Conservation (phyloP, 2,888 invertebrate species). For the Tromatobia lineatoria region DNA sequence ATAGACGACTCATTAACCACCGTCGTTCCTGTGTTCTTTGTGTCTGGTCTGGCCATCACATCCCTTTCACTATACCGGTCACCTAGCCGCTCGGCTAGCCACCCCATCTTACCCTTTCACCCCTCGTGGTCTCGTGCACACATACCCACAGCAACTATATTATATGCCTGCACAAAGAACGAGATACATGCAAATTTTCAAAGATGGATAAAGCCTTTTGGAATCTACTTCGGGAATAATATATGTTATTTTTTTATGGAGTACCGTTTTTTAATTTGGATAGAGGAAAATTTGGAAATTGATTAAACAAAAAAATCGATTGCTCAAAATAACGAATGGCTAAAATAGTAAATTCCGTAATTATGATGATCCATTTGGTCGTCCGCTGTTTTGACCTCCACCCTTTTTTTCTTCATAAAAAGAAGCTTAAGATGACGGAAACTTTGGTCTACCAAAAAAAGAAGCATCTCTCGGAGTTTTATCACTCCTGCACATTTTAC, state of each 20-base stretch:
- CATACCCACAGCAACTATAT: slow-evolving; percentile 36
- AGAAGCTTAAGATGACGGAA: neutral
- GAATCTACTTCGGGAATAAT: too few relatives aligned
- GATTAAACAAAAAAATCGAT: too few relatives aligned
- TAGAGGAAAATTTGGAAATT: too few relatives aligned
- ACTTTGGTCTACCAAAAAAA: neutral
- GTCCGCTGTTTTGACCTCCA: too few relatives aligned
- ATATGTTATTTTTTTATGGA: too few relatives aligned
- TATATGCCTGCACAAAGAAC: slow-evolving; percentile 40
- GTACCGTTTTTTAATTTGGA: too few relatives aligned
- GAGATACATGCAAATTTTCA: slow-evolving; percentile 13
- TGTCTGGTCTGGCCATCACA: slow-evolving; percentile 64
- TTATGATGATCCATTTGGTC: too few relatives aligned
- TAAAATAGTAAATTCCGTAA: too few relatives aligned
- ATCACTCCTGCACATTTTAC: slow-evolving; percentile 1
- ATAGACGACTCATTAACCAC: slow-evolving; percentile 80
- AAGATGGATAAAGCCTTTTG: neutral
- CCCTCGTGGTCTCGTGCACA: slow-evolving; percentile 42
- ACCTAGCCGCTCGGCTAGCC: slow-evolving; percentile 45
- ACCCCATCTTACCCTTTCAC: slow-evolving; percentile 50
- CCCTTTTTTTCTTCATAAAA: too few relatives aligned
- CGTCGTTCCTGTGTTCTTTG: slow-evolving; percentile 75
- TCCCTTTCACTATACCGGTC: slow-evolving; percentile 62
- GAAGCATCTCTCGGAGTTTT: neutral
- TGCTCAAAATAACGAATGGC: too few relatives aligned